These are phyloP conservation scores for Jaculus jaculus DNA, from an alignment of 2,113 vertebrate species.

Conservation along the genomic window DNA sequence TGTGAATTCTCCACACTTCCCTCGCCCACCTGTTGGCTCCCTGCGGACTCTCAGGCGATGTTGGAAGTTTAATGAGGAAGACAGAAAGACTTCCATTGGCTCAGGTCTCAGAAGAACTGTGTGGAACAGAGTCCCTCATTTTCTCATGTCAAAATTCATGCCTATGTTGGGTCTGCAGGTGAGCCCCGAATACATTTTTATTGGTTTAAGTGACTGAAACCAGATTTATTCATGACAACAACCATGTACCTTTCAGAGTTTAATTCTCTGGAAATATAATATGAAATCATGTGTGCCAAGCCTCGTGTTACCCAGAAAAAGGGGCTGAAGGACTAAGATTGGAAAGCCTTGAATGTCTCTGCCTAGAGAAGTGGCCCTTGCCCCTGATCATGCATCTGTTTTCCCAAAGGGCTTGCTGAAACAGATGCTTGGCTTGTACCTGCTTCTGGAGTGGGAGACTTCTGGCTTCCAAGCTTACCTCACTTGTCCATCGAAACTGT, in stretches of 20 bases:
- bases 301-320: not conserved
- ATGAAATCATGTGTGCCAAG: constrained; percentile 21
- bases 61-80: constrained; percentile 4
- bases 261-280: not conserved
- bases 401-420: not conserved
- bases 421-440: not conserved
- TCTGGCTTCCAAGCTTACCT: not conserved
- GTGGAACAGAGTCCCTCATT: not conserved
- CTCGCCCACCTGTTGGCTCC: not conserved
- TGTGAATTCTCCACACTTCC: not conserved
- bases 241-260: not conserved
- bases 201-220: constrained; percentile 35
- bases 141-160: not conserved
- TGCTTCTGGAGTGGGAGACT: not conserved
- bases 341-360: not conserved
- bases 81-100: not conserved
- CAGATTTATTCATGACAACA: constrained; percentile 30
- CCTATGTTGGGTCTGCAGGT: not conserved
- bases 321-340: not conserved
- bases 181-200: not conserved
- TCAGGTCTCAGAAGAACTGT: not conserved
- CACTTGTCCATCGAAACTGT: not conserved
- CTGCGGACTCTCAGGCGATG: not conserved
- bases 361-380: not conserved
- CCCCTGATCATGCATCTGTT: not conserved